Conservation (phyloP, 1,140 invertebrate species). For the Cepaea nemoralis region DNA sequence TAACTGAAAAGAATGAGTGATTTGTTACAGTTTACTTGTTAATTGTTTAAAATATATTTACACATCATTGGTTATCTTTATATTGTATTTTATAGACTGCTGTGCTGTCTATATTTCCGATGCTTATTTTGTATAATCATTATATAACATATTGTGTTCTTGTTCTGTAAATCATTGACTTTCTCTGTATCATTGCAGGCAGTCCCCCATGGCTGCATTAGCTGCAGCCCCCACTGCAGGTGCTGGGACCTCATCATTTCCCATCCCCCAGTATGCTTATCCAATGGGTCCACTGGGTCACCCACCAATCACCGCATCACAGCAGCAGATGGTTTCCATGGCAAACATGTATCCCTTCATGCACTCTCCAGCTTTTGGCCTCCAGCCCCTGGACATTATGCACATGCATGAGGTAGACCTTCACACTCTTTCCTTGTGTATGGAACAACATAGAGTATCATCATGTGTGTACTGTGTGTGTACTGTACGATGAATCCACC, state of each 20-base stretch:
- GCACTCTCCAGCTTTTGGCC: constrained; percentile 9
- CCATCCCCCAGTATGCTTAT: constrained; percentile 22
- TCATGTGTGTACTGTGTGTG: no score
- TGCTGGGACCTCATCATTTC: constrained; percentile 34
- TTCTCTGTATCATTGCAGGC: neutral
- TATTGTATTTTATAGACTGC: no score
- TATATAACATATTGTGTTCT: no score
- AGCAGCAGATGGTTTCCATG: constrained; percentile 39
- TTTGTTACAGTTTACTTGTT: no score
- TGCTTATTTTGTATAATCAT: no score
- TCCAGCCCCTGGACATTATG: constrained; percentile 39
- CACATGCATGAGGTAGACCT: constrained; percentile 39
- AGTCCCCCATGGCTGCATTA: neutral
- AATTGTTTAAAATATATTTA: no score
- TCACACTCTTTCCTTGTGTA: no score
- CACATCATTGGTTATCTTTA: no score
- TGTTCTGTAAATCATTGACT: neutral
- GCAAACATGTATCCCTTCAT: constrained; percentile 18
- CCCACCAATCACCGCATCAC: constrained; percentile 36
- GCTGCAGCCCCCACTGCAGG: constrained; percentile 14
- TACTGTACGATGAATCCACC: no score
- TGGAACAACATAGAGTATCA: no score
- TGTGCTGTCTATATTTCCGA: no score
- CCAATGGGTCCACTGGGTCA: constrained; percentile 3
- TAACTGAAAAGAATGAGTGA: no score